phyloP scores from a whole-genome alignment of 2,888 invertebrate species.

The Polydrusus tereticollis region DNA sequence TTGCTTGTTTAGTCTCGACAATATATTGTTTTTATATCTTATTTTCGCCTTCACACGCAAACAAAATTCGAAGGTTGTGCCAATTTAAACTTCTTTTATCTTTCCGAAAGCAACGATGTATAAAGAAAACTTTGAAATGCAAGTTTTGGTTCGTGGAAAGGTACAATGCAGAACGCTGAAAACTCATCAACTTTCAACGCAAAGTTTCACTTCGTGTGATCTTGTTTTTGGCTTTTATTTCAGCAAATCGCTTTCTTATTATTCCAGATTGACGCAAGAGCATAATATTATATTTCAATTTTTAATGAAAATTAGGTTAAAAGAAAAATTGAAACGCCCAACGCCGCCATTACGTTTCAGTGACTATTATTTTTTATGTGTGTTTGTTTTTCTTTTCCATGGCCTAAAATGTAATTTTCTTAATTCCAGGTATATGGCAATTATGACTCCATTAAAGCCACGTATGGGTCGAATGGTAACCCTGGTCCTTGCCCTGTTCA shows the following conservation, averaged over 20 bases:
- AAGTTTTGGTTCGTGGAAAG: neutral
- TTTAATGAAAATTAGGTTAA: neutral
- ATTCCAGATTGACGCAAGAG: neutral
- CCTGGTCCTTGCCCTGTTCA: slow-evolving; percentile 83
- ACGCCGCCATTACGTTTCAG: too few species aligned
- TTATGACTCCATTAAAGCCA: slow-evolving; percentile 92
- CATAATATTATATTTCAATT: neutral
- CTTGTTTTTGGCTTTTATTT: neutral
- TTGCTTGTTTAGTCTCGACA: too few species aligned
- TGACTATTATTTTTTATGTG: too few species aligned
- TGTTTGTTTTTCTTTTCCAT: neutral
- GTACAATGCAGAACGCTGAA: neutral
- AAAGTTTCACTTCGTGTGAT: neutral
- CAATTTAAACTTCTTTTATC: neutral
- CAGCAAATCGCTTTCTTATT: neutral
- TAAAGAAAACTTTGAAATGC: neutral
- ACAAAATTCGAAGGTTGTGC: neutral
- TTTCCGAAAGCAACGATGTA: neutral
- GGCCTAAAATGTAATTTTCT: neutral
- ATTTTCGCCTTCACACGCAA: neutral
- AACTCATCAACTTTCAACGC: neutral
- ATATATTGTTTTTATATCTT: neutral
- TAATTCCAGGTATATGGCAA: slow-evolving; percentile 88
- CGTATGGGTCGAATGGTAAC: slow-evolving; percentile 89
- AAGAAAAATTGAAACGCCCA: too few species aligned